Evolutionary conservation across 2,888 invertebrate genomes (phyloP), one percentile per base, ranked within the genome.

Genomic region (Andrena trimmerana): DNA sequence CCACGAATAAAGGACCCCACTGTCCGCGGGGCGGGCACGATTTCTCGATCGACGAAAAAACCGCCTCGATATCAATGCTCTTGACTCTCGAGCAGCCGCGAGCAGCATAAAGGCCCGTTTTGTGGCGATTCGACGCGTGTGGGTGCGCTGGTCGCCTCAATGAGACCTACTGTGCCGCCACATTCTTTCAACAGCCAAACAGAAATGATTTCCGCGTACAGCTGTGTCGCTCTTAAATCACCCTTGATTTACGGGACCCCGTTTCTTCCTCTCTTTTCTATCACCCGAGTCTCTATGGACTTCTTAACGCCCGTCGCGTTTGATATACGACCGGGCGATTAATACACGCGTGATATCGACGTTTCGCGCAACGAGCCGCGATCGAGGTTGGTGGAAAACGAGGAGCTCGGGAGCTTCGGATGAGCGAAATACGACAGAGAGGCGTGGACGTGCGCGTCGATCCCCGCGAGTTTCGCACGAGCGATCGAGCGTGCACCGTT

Each of bases 101-200:
- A n/a, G 1, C 57, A 74, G 74, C 63, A 87, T 78, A 86, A 87
- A 86, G 87, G 29, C 67, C 24, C 78, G 84, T 84, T 72, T 81
- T 88, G 87, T 88, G 65, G 31, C 75, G 57, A 54, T 52, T 33
- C 60, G 72, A 72, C 71, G 48, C 74, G 78, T 72, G 83, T 81
- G 85, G 69, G 81, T 81, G 79, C 29, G 16, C 31, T 68, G 33
- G 20, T 59, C 31, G 59, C 59, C 54, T 82, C 70, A 87, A 86
- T 82, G 68, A 88, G 76, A 63, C 75, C 81, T 70, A 83, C 83
- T 87, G 86, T 86, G 63, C 59, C 72, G 67, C 57, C 67, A 42
- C 20, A 52, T 20, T 31, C 79, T 68, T 29, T 29, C 16, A 29
- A 65, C 24, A 20, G 42, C 36, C 71, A 60, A 52, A 52, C 67